phyloP scores from a whole-genome alignment of 2,113 vertebrate species.

The Catharus bicknelli region DNA sequence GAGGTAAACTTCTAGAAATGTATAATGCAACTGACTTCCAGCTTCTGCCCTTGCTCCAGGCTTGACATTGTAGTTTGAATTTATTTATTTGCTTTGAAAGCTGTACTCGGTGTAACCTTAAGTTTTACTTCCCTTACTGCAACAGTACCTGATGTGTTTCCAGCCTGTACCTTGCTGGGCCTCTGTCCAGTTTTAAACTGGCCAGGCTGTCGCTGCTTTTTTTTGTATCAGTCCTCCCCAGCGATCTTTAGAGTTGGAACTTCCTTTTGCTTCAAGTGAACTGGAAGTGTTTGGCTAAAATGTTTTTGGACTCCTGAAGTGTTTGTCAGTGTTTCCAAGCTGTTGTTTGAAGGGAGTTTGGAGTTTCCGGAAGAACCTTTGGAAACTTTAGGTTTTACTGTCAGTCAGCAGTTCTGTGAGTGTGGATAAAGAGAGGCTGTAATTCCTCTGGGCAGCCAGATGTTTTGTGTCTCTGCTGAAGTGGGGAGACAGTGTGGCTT shows the following conservation, averaged over 20 bases:
- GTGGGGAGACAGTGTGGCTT: not conserved
- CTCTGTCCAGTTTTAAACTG: not conserved
- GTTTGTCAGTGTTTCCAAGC: not conserved
- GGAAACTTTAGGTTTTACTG: not conserved
- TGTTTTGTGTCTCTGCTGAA: constrained; percentile 22
- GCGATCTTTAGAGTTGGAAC: not conserved
- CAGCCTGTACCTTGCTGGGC: not conserved
- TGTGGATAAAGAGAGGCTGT: not conserved
- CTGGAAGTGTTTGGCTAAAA: not conserved
- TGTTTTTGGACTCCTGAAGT: not conserved
- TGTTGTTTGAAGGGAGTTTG: not conserved
- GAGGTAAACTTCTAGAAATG: not conserved
- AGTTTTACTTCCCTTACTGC: not conserved
- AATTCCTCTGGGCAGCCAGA: constrained; percentile 4
- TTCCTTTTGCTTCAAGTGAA: not conserved
- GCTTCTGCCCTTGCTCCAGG: constrained; percentile 32
- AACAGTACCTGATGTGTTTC: not conserved
- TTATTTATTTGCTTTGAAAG: constrained; percentile 18
- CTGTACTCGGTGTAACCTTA: not conserved
- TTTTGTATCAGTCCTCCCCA: not conserved
- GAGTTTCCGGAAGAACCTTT: not conserved
- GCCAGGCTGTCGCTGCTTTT: not conserved
- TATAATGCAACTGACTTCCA: not conserved
- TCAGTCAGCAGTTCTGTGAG: not conserved
- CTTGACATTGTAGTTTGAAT: not conserved